phyloP scores from a whole-genome alignment of 2,797 vertebrate species.

The Acanthurus lineatus region DNA sequence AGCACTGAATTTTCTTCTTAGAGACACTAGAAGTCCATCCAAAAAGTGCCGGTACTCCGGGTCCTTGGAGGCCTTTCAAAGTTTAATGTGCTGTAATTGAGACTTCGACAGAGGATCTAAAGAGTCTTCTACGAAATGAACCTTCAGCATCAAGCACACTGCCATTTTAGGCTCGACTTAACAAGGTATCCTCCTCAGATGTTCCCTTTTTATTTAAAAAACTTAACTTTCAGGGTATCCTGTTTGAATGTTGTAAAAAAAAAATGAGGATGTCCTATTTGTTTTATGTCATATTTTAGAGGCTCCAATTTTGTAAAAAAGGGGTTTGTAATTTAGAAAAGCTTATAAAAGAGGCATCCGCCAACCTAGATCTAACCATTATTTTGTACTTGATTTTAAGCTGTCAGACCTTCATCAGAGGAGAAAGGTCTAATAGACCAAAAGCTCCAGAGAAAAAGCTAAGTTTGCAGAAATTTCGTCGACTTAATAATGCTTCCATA shows the following conservation, averaged over 20 bases:
- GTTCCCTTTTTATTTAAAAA: conserved; percentile 13
- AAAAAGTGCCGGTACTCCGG: conserved; percentile 54
- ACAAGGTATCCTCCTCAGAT: conserved; percentile 30
- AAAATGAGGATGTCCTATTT: too few species aligned
- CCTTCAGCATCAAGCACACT: conserved; percentile 38
- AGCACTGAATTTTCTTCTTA: conserved; percentile 57
- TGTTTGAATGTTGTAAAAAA: not conserved
- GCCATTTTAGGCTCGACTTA: conserved; percentile 25
- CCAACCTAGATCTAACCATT: too few species aligned
- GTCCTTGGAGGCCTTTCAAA: conserved; percentile 71
- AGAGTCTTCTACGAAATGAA: conserved; percentile 58
- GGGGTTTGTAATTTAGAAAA: too few species aligned
- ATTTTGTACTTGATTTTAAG: too few species aligned
- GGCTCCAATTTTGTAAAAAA: too few species aligned
- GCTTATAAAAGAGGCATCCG: too few species aligned
- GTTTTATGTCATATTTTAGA: too few species aligned
- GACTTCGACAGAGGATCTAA: conserved; percentile 51
- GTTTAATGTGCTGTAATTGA: conserved; percentile 67
- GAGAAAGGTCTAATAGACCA: too few species aligned
- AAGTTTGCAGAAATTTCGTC: too few species aligned
- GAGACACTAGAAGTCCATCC: conserved; percentile 66
- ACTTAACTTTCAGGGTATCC: conserved; percentile 1
- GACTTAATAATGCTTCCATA: too few species aligned
- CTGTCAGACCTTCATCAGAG: too few species aligned
- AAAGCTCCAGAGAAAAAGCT: too few species aligned